Percentiles rank a stretch among this genome's conserved stretches.
Conservation (phyloP, 2,797 vertebrate species). For the Fistularia commersonii region DNA sequence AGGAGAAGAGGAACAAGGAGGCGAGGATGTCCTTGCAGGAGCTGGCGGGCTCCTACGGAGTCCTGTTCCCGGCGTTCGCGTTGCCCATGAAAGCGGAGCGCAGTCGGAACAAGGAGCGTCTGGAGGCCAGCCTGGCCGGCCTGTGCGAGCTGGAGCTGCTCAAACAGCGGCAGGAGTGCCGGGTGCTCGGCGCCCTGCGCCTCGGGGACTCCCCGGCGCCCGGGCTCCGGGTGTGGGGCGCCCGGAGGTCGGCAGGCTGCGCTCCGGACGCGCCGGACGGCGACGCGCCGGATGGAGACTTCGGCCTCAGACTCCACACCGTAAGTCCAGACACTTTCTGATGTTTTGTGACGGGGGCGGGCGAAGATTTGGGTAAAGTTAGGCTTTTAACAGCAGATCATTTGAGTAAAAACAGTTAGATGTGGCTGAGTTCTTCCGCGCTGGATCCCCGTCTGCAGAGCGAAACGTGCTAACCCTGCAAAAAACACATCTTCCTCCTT, state of each 20-base stretch:
- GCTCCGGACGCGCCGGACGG: constrained; percentile 24
- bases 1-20: no score
- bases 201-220: constrained; percentile 61
- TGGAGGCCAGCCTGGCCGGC: constrained; percentile 84
- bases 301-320: constrained; percentile 25
- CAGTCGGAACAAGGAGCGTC: constrained; percentile 80
- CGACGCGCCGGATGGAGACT: constrained; percentile 12
- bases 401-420: no score
- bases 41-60: not conserved
- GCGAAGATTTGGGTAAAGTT: no score
- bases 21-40: not conserved
- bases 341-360: not conserved
- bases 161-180: constrained; percentile 84
- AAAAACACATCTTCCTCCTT: no score
- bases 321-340: constrained; percentile 35
- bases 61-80: constrained; percentile 80
- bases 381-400: no score
- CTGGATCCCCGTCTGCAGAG: no score
- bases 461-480: no score
- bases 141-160: constrained; percentile 85
- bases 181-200: constrained; percentile 83
- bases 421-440: no score
- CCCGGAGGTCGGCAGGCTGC: constrained; percentile 37
- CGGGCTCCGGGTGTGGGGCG: constrained; percentile 36
- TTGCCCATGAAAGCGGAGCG: constrained; percentile 81